These are phyloP conservation scores for Drosophila eohydei DNA, from an alignment of 2,888 invertebrate species.

Conservation along the genomic window DNA sequence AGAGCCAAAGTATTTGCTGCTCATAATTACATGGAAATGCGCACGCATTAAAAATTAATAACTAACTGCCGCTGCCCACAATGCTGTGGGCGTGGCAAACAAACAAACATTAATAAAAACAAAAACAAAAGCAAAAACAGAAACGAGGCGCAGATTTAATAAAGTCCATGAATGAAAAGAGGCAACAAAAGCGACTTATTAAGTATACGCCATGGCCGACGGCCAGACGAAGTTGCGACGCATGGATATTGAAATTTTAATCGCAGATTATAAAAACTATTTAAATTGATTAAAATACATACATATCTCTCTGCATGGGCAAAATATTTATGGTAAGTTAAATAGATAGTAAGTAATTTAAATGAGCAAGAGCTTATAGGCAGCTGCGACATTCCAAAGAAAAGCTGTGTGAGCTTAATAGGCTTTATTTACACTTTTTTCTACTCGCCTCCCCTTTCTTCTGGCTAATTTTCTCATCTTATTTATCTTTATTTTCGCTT, in stretches of 20 bases:
- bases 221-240: neutral
- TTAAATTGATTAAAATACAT: neutral
- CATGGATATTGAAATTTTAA: slow-evolving; percentile 34
- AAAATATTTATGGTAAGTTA: neutral
- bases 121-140: neutral
- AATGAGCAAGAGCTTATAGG: too few relatives aligned
- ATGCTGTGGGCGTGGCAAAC: slow-evolving; percentile 18
- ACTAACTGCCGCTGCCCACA: slow-evolving; percentile 63
- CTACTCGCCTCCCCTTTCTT: neutral
- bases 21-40: slow-evolving; percentile 71
- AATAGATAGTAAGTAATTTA: neutral
- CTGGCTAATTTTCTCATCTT: neutral
- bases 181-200: slow-evolving; percentile 46
- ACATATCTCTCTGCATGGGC: neutral
- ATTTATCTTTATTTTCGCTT: neutral
- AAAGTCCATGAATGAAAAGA: slow-evolving; percentile 56
- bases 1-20: slow-evolving; percentile 47
- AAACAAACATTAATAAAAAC: slow-evolving; percentile 39
- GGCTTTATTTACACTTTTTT: neutral
- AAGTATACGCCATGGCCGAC: slow-evolving; percentile 35
- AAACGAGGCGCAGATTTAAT: slow-evolving; percentile 53
- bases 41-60: slow-evolving; percentile 77
- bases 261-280: slow-evolving; percentile 32
- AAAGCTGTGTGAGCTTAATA: neutral
- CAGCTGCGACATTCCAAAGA: neutral